Percentiles rank a stretch among this genome's conserved stretches.
Evolutionary conservation across 2,888 invertebrate genomes (phyloP).

Genomic region (Epinotia demarniana): DNA sequence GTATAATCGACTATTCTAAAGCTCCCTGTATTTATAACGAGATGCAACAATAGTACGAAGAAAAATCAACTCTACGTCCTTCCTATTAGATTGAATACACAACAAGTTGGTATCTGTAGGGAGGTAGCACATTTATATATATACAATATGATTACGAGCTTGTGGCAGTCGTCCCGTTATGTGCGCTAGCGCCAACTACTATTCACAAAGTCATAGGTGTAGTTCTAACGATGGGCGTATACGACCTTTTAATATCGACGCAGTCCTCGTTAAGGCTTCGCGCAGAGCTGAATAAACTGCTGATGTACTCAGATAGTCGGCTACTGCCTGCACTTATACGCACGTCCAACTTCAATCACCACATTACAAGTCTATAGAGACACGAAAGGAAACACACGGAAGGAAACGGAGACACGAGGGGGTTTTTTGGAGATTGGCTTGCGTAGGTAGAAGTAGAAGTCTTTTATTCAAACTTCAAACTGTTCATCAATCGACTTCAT

Average conservation of each 20-base stretch:
- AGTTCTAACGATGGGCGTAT: background rate
- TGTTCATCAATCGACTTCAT: background rate
- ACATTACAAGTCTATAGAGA: conserved; percentile 6
- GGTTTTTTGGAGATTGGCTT: background rate
- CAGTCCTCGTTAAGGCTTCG: conserved; percentile 52
- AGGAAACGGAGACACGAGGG: too few relatives aligned
- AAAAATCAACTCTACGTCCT: background rate
- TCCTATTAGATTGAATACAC: background rate
- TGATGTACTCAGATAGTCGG: conserved; percentile 30
- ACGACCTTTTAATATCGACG: background rate
- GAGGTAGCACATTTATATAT: conserved; percentile 45
- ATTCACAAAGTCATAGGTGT: conserved; percentile 4
- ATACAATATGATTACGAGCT: conserved; percentile 48
- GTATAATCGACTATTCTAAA: background rate
- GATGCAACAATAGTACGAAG: background rate
- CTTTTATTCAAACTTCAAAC: background rate
- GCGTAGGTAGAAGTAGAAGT: background rate
- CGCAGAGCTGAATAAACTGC: conserved; percentile 46
- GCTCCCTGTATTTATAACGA: conserved; percentile 5
- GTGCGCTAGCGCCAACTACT: conserved; percentile 50
- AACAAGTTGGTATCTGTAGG: background rate
- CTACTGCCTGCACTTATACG: conserved; percentile 16
- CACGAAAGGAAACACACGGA: background rate
- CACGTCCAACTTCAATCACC: conserved; percentile 3
- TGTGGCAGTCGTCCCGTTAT: conserved; percentile 60